These are phyloP conservation scores for Arizona elegans DNA, from an alignment of 2,113 vertebrate species.

Conservation along the genomic window DNA sequence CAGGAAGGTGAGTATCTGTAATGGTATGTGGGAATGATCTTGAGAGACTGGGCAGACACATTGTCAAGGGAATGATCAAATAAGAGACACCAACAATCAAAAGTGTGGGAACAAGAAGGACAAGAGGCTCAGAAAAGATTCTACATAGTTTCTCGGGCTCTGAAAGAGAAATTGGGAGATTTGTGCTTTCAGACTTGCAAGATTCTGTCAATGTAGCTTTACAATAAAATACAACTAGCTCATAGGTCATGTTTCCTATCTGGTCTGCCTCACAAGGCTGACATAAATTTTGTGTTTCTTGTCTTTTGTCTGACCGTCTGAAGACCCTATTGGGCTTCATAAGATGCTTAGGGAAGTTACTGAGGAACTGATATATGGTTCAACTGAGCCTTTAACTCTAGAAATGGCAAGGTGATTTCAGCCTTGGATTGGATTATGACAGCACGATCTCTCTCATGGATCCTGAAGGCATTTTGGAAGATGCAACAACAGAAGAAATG, in stretches of 20 bases:
- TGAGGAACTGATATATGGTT: not conserved
- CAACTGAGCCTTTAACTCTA: not conserved
- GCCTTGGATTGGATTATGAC: not conserved
- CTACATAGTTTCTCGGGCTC: not conserved
- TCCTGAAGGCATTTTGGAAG: not conserved
- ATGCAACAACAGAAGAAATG: not conserved
- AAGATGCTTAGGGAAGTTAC: not conserved
- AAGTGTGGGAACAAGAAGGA: not conserved
- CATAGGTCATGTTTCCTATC: not conserved
- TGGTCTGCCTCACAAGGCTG: not conserved
- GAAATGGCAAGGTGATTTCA: not conserved
- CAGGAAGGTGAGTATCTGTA: not conserved
- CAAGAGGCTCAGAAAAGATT: not conserved
- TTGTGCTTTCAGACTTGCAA: not conserved
- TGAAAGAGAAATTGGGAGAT: not conserved
- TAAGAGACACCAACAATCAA: not conserved
- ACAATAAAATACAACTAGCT: not conserved
- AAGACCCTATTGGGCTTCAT: not conserved
- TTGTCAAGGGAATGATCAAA: not conserved
- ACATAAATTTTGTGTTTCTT: not conserved
- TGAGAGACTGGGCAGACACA: not conserved
- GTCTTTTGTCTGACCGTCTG: not conserved
- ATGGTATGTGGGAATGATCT: not conserved
- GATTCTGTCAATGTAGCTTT: not conserved
- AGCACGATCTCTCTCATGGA: not conserved